Conservation (phyloP, 92 coral and sea anemone species). For the Hydrozoanthus gracilis region DNA sequence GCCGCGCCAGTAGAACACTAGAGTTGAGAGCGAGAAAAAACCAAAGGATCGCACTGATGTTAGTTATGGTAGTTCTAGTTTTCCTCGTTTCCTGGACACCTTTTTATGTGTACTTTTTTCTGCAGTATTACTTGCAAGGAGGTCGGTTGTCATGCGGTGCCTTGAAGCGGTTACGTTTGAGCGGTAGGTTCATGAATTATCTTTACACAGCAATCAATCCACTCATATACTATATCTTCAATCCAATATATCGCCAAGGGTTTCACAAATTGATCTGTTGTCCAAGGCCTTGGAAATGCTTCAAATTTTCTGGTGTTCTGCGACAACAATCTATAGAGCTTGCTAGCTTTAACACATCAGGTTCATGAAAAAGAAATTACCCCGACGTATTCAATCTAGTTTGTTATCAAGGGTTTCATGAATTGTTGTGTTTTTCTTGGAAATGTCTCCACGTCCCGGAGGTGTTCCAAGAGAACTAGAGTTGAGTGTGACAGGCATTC, state of each 20-base stretch:
- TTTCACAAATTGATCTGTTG: neutral
- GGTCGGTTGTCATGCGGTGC: neutral
- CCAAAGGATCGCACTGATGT: slow-evolving; percentile 1
- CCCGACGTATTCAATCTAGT: too few relatives aligned
- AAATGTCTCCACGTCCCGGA: neutral
- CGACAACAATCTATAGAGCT: too few relatives aligned
- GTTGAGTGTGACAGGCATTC: neutral
- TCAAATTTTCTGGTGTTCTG: too few relatives aligned
- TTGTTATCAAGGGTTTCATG: too few relatives aligned
- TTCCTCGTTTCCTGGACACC: slow-evolving; percentile 18
- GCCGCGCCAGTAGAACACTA: neutral
- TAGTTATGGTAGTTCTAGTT: neutral
- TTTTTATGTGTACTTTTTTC: neutral
- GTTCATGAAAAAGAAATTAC: too few relatives aligned
- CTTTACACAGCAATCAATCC: slow-evolving; percentile 1
- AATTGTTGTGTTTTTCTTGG: neutral
- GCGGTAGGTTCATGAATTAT: neutral
- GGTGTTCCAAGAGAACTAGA: neutral
- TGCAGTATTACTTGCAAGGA: neutral
- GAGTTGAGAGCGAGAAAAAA: slow-evolving; percentile 4
- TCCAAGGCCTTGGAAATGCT: neutral
- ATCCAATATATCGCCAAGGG: slow-evolving; percentile 8
- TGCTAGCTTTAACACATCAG: too few relatives aligned
- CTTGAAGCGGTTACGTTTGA: neutral
- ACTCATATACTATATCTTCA: neutral